These are phyloP conservation scores for Scaptomyza graminum DNA, from an alignment of 1,140 invertebrate species.

Conservation along the genomic window DNA sequence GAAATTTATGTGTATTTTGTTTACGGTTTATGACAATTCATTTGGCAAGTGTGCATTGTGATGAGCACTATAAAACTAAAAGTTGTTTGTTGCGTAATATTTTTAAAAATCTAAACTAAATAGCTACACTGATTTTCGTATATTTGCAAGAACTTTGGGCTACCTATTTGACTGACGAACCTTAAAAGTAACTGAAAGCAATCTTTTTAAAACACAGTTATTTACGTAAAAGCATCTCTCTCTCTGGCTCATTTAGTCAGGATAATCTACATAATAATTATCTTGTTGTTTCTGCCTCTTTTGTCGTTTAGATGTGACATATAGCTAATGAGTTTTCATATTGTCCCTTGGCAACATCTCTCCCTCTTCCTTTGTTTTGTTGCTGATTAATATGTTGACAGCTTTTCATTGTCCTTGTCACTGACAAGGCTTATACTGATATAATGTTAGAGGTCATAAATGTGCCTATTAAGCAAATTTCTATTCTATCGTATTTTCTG, in stretches of 20 bases:
- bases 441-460: background rate
- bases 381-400: slow-evolving; percentile 27
- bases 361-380: slow-evolving; percentile 8
- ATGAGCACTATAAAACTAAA: background rate
- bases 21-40: background rate
- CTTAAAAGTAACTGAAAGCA: background rate
- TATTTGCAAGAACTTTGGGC: too few relatives aligned
- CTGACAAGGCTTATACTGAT: background rate
- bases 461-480: slow-evolving; percentile 10
- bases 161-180: too few relatives aligned
- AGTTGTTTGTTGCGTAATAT: background rate
- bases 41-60: background rate
- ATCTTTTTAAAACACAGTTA: too few relatives aligned
- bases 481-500: slow-evolving; percentile 13
- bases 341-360: background rate
- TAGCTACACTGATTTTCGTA: background rate
- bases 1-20: background rate
- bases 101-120: background rate
- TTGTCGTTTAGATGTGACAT: slow-evolving; percentile 30
- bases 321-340: slow-evolving; percentile 18
- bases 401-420: slow-evolving; percentile 19
- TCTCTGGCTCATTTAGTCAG: too few relatives aligned
- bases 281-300: slow-evolving; percentile 5
- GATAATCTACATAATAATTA: slow-evolving; percentile 12
- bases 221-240: too few relatives aligned